Evolutionary conservation across 1,140 invertebrate genomes (phyloP), one percentile per base, ranked within the genome.

Genomic region (Riptortus pedestris): DNA sequence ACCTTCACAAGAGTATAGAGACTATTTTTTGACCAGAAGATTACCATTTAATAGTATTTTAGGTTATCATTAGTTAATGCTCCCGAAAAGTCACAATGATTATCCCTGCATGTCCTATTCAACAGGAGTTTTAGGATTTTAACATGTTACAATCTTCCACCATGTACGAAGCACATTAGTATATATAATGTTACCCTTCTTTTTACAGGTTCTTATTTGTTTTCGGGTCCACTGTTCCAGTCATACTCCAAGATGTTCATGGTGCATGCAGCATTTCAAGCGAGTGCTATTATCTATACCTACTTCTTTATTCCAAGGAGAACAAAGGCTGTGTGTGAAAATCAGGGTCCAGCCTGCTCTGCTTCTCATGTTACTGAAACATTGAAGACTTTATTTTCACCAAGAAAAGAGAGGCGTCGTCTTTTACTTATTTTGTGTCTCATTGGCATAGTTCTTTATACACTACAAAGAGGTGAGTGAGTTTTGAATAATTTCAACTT

Each of bases 181-280:
- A n/a, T n/a, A n/a, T n/a, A n/a, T n/a, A n/a, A n/a, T n/a, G n/a
- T n/a, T n/a, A n/a, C n/a, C n/a, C n/a, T n/a, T n/a, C n/a, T n/a
- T n/a, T n/a, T n/a, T n/a, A n/a, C 67, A 81, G 79, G 81, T 2
- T 80, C 78, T 0, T 81, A 80, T 64, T 71, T 85, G 1, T 85
- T 80, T 65, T 77, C 72, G 22, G 72, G 78, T 5, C 78, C 81
- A 0, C 72, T 78, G 0, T 74, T 83, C 63, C 71, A 75, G 48
- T 86, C 85, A 0, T 87, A 83, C 68, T 79, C 82, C 0, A 74
- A 78, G 2, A 86, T 89, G 83, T 90, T 89, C 70, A 66, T 71
- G 0, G 80, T 90, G 20, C 88, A 88, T 70, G 77, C 80, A 0
- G 72, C 71, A 0, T 69, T 88, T 0, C 73, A 88, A 60, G 59